Evolutionary conservation across 2,888 invertebrate species (phyloP), one percentile per base, ranked within the genome.

Genomic region (Harpalus rufipes): DNA sequence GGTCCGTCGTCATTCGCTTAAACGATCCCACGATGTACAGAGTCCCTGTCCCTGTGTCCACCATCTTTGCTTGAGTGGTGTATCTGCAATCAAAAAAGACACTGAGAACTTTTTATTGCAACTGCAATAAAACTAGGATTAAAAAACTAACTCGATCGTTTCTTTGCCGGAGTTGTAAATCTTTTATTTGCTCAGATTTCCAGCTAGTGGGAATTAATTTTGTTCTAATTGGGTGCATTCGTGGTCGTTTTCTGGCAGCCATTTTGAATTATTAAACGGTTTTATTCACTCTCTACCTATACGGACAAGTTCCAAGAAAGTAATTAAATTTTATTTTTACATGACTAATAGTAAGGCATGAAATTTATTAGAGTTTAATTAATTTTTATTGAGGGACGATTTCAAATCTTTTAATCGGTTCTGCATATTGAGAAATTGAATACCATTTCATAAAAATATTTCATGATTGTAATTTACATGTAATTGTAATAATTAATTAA

Each of bases 1-100:
- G 94, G 89, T 95, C 95, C 39, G 93, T 92, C 44, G 93, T 92
- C 89, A 94, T 93, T 89, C 94, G 93, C 89, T 96, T 95, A 90
- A 96, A 96, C 44, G 95, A 95, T 86, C 97, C 97, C 81, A 96
- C 94, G 88, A 97, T 95, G 91, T 95, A 94, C 86, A 96, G 93
- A n/a, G 95, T 95, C 16, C 96, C 96, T 87, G 93, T 93, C 78
- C 96, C 96, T 88, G 95, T 95, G 89, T 96, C 95, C 85, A 95
- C 93, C 95, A 97, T 95, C 90, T 95, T 94, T 0, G 96, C 97
- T 87, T 95, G 95, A 58, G 96, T 95, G 88, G 94, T 95, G 89
- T 94, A 94, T 89, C 95, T 95, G 92, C 21, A 91, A 92, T 88
- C 90, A 88, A 85, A 86, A 80, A 87, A 58, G 59, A 78, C 58